Base-by-base conservation (phyloP, 1,140 invertebrate species). In the Arion vulgaris region DNA sequence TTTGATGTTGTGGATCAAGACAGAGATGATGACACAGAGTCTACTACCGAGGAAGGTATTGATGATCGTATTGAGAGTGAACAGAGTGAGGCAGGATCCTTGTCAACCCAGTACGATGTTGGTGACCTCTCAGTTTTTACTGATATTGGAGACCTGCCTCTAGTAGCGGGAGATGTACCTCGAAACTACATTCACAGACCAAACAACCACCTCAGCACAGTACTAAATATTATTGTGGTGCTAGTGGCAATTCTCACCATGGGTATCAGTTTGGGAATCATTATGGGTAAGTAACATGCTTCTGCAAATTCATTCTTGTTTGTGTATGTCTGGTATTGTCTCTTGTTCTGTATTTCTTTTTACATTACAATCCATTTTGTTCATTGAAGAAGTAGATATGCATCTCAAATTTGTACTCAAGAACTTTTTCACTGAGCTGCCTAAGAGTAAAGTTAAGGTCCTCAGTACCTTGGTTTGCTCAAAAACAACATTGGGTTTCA, bases 21-120 rank as follows among this genome's bases (percentile, higher is more conserved):
- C 66, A 28, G 32, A 32, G 80, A 84, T 81, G 79, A 71, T 19
- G 79, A 81, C 32, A 84, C 79, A 32, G 83, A 84, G 36, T 81
- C 83, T 11, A 74, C 51, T 17, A 76, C 62, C 23, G 83, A 79
- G n/a, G 68, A 84, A 57, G 66, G 39, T 13, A 28, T 71, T 49
- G 74, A 84, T 72, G 79, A 81, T 62, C 66, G 83, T 0, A 82
- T 84, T 73, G 83, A 84, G 74, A 82, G 80, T 84, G 83, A 81
- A 57, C 83, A 84, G 69, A 84, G 83, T 78, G 80, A 81, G 75
- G 49, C 68, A 66, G 75, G 75, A 17, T 81, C 80, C 69, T n/a
- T 82, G 2, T 36, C 51, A 11, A 17, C 41, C 26, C 28, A 77
- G 34, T 76, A 84, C 73, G 81, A 83, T 66, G 51, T 81, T 57